These are phyloP conservation scores for Hiodon alosoides DNA, from an alignment of 2,113 vertebrate species.

Conservation along the genomic window DNA sequence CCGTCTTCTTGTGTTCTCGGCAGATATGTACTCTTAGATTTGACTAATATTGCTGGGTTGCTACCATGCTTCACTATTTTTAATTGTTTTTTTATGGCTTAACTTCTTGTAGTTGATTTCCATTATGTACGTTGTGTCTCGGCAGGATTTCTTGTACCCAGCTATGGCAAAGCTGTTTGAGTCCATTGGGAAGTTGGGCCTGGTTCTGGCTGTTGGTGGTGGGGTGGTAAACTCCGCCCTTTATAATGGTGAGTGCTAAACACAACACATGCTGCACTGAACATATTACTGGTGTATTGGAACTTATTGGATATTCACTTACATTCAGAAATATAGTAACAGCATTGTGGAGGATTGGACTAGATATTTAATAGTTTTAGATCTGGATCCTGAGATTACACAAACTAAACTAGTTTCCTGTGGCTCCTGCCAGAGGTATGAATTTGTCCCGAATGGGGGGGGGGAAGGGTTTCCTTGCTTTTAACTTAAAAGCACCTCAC, in stretches of 20 bases:
- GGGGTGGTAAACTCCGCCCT: slow-evolving; percentile 90
- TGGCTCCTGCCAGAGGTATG: no score
- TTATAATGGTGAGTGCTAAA: slow-evolving; percentile 77
- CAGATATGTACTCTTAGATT: no score
- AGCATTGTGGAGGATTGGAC: no score
- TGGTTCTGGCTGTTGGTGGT: slow-evolving; percentile 81
- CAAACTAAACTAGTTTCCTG: no score
- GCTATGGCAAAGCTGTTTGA: slow-evolving; percentile 83
- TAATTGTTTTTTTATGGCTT: not conserved
- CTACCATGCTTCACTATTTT: not conserved
- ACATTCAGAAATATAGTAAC: no score
- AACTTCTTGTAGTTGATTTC: not conserved
- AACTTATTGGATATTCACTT: no score
- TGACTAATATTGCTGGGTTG: no score
- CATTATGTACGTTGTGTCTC: not conserved
- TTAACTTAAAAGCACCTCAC: no score
- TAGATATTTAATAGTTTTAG: no score
- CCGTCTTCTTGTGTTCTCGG: not conserved
- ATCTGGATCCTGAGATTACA: no score
- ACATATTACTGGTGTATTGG: not conserved
- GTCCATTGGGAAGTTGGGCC: slow-evolving; percentile 84
- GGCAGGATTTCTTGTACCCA: not conserved
- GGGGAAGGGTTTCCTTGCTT: no score
- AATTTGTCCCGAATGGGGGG: no score
- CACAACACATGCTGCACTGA: not conserved